Conservation (phyloP, 2,113 vertebrate species). For the Enhydra lutris region DNA sequence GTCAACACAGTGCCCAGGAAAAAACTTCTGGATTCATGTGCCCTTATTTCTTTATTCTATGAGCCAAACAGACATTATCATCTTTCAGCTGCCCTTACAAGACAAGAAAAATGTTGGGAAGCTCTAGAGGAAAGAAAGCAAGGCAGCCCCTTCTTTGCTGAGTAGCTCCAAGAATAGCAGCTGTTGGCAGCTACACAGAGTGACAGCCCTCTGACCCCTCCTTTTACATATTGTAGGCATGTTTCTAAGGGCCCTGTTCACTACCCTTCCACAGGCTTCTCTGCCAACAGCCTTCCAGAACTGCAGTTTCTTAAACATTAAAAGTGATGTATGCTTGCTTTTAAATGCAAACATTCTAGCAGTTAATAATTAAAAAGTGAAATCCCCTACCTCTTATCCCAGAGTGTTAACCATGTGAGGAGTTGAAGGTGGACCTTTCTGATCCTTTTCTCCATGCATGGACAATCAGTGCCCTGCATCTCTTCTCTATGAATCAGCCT, state of each 20-base stretch:
- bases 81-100: background rate
- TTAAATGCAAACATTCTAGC: slow-evolving; percentile 9
- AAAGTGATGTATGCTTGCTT: background rate
- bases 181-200: background rate
- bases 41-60: background rate
- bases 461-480: background rate
- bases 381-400: background rate
- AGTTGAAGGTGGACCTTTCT: background rate
- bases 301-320: background rate
- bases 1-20: background rate
- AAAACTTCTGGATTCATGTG: background rate
- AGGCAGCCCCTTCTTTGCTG: background rate
- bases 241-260: background rate
- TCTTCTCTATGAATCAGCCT: background rate
- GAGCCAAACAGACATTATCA: background rate
- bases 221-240: background rate
- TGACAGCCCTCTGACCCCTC: too few relatives aligned
- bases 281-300: background rate
- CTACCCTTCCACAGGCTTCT: background rate
- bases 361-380: background rate
- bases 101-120: background rate
- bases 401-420: background rate
- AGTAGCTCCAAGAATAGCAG: background rate
- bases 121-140: background rate
- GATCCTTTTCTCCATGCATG: background rate